Evolutionary conservation across 2,888 invertebrate genomes (phyloP).

Genomic region (Drosophila neotestacea): DNA sequence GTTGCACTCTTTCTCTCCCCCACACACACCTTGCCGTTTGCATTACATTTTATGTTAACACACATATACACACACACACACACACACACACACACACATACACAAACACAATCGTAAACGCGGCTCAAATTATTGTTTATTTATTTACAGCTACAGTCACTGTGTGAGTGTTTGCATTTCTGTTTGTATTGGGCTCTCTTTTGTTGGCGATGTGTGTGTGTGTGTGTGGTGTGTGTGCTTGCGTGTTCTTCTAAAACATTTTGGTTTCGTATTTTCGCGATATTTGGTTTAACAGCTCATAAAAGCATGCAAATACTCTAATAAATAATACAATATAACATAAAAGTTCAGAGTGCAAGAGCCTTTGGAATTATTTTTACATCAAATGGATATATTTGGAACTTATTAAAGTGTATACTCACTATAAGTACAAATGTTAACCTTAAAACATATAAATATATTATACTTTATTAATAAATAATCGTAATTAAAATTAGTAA

Average conservation of each 20-base stretch:
- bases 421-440: too few species aligned
- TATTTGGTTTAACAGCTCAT: slow-evolving; percentile 29
- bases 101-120: slow-evolving; percentile 35
- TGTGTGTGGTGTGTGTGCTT: slow-evolving; percentile 30
- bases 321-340: not conserved
- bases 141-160: slow-evolving; percentile 63
- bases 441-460: too few species aligned
- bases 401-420: too few species aligned
- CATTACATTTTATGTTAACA: slow-evolving; percentile 50
- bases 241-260: slow-evolving; percentile 53
- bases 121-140: slow-evolving; percentile 74
- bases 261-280: slow-evolving; percentile 37
- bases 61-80: slow-evolving; percentile 21
- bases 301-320: slow-evolving; percentile 32
- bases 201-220: slow-evolving; percentile 7
- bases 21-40: slow-evolving; percentile 31
- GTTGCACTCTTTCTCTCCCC: not conserved
- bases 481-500: too few species aligned
- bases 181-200: slow-evolving; percentile 16
- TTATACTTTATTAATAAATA: too few species aligned
- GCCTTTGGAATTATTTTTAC: not conserved
- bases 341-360: not conserved
- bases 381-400: not conserved
- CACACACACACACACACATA: slow-evolving; percentile 19
- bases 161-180: slow-evolving; percentile 32